These are phyloP conservation scores for Parnassius apollo DNA, from an alignment of 2,888 invertebrate species.

Conservation along the genomic window DNA sequence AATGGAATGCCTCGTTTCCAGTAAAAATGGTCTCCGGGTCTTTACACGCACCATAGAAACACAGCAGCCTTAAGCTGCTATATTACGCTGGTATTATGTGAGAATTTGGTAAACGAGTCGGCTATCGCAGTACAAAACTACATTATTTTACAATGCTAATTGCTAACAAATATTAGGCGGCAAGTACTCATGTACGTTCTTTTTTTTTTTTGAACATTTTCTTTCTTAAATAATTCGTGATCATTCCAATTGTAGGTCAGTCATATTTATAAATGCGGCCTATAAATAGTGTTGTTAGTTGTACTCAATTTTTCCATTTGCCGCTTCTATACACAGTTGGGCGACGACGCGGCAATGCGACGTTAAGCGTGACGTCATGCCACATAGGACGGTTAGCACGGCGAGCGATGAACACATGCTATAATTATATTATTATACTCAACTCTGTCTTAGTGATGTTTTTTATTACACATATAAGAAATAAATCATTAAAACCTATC, in stretches of 20 bases:
- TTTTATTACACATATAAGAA: no score
- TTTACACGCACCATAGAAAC: no score
- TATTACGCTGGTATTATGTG: no score
- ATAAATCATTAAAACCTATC: no score
- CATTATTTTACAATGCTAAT: no score
- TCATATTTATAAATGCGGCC: conserved; percentile 18
- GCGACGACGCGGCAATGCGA: conserved; percentile 23
- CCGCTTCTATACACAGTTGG: conserved; percentile 17
- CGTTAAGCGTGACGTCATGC: conserved; percentile 20
- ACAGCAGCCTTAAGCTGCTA: no score
- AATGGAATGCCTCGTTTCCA: no score
- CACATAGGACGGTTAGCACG: not conserved
- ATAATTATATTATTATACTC: conserved; percentile 8
- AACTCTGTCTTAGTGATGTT: not conserved
- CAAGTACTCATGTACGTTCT: not conserved
- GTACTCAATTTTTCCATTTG: conserved; percentile 23
- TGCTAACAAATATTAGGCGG: not conserved
- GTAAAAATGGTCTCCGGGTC: no score
- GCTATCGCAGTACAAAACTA: no score
- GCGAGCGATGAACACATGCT: not conserved
- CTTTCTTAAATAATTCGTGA: conserved; percentile 8
- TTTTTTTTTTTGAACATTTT: not conserved
- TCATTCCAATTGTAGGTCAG: conserved; percentile 18
- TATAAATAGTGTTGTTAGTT: conserved; percentile 25
- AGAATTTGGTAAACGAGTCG: no score